phyloP scores from a whole-genome alignment of 2,113 vertebrate genomes.

The Notarius lentiginosus region DNA sequence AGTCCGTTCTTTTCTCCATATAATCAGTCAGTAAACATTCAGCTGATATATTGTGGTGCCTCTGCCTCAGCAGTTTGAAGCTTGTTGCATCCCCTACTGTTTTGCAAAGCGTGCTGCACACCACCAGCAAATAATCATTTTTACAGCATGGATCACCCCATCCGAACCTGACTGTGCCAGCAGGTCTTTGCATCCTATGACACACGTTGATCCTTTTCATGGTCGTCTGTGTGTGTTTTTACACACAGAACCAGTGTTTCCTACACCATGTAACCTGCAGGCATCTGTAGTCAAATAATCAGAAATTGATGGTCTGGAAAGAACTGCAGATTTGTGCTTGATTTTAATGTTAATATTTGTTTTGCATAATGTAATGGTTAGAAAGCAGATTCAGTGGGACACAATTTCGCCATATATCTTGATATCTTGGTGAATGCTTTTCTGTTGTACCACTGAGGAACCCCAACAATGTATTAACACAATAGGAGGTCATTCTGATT shows the following conservation, averaged over 20 bases:
- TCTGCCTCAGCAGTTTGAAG: neutral
- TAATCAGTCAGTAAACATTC: constrained; percentile 28
- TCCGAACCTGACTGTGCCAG: constrained; percentile 5
- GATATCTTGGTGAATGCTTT: neutral
- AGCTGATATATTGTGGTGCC: constrained; percentile 18
- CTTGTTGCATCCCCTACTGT: neutral
- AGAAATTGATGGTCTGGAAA: neutral
- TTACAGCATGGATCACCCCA: constrained; percentile 11
- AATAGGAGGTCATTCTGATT: neutral
- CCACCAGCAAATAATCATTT: constrained; percentile 8
- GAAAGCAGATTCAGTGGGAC: neutral
- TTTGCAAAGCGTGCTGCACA: neutral
- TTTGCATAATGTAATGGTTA: neutral
- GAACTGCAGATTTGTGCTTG: neutral
- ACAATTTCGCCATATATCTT: neutral
- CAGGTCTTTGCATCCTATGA: constrained; percentile 8
- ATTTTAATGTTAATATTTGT: constrained; percentile 7
- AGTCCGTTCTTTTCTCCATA: neutral
- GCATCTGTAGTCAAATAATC: neutral
- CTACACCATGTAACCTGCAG: neutral
- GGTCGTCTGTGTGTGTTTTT: neutral
- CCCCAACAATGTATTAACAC: neutral
- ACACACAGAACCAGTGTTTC: neutral
- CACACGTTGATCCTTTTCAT: constrained; percentile 10
- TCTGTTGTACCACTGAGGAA: neutral